Evolutionary conservation across 2,888 invertebrate genomes (phyloP).

Genomic region (Amphipyra tragopoginis): DNA sequence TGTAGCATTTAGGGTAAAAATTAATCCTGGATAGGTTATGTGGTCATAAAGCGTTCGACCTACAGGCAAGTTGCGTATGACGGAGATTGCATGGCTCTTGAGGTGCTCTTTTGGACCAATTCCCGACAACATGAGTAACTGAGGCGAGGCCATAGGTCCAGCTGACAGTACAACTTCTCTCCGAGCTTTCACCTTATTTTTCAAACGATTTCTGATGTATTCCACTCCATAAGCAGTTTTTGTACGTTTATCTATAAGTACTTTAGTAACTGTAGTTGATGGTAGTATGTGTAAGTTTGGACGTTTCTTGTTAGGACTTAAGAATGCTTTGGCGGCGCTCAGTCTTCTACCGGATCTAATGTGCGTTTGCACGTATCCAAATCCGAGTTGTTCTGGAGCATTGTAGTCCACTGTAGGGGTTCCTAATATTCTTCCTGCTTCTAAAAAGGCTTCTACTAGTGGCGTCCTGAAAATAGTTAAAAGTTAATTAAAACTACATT

Average conservation of each 20-base stretch:
- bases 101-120: constrained; percentile 91
- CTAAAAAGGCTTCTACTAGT: constrained; percentile 91
- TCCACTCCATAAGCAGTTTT: constrained; percentile 89
- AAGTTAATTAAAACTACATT: background rate
- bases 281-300: constrained; percentile 90
- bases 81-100: constrained; percentile 84
- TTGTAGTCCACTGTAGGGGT: constrained; percentile 92
- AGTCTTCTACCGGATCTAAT: constrained; percentile 89
- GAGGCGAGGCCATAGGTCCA: constrained; percentile 95
- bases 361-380: constrained; percentile 91
- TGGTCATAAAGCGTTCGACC: constrained; percentile 92
- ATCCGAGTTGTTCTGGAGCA: constrained; percentile 88
- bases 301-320: constrained; percentile 87
- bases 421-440: constrained; percentile 91
- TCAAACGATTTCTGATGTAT: constrained; percentile 81
- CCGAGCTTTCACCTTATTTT: constrained; percentile 85
- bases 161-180: constrained; percentile 93
- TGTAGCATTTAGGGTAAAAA: constrained; percentile 89
- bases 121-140: constrained; percentile 95
- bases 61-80: constrained; percentile 90
- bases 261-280: constrained; percentile 86
- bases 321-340: constrained; percentile 90
- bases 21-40: constrained; percentile 91
- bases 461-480: constrained; percentile 72
- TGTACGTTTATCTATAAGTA: constrained; percentile 86